These are phyloP conservation scores for Drosophila mulleri DNA, from an alignment of 2,888 invertebrate genomes.

Conservation along the genomic window DNA sequence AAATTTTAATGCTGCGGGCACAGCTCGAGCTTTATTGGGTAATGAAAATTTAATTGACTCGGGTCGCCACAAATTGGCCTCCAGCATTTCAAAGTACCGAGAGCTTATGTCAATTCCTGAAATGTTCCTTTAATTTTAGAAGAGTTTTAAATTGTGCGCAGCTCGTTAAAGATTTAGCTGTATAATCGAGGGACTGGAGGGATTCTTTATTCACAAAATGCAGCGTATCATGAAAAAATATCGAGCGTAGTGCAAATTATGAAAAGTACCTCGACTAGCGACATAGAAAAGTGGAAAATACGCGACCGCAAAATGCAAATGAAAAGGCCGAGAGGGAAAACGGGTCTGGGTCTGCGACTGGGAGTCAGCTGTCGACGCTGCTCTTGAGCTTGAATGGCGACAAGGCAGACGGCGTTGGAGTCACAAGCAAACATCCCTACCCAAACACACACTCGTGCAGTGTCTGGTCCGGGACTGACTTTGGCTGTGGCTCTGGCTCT, in stretches of 20 bases:
- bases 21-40: slow-evolving; percentile 40
- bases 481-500: slow-evolving; percentile 12
- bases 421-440: slow-evolving; percentile 45
- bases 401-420: slow-evolving; percentile 37
- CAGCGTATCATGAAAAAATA: slow-evolving; percentile 60
- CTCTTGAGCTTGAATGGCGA: slow-evolving; percentile 78
- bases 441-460: slow-evolving; percentile 19
- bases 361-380: slow-evolving; percentile 58
- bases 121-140: slow-evolving; percentile 19
- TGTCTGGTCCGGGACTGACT: slow-evolving; percentile 62
- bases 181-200: neutral
- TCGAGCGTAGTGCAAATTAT: slow-evolving; percentile 63
- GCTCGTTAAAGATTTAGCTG: slow-evolving; percentile 51
- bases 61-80: slow-evolving; percentile 54
- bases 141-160: slow-evolving; percentile 37
- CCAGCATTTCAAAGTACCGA: slow-evolving; percentile 25
- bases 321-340: slow-evolving; percentile 65
- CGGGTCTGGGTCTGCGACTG: slow-evolving; percentile 47
- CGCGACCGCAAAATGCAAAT: slow-evolving; percentile 56
- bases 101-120: slow-evolving; percentile 16
- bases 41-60: slow-evolving; percentile 74
- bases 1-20: slow-evolving; percentile 65
- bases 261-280: slow-evolving; percentile 55
- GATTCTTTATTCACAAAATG: slow-evolving; percentile 22
- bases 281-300: slow-evolving; percentile 54